Conservation (phyloP, 2,797 vertebrate genomes). For the Acrocephalus scirpaceus region DNA sequence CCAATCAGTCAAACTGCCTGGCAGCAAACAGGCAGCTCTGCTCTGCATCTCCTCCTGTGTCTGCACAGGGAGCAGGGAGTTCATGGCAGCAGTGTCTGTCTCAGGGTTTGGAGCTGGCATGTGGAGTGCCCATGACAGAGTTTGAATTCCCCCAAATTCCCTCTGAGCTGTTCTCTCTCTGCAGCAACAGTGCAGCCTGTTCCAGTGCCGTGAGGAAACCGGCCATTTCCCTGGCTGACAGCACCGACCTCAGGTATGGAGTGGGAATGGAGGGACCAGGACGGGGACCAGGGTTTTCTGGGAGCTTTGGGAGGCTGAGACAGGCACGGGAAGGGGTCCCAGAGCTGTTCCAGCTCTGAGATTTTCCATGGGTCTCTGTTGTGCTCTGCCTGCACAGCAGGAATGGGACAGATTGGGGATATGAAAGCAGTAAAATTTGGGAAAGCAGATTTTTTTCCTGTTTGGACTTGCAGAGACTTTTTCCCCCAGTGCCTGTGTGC, state of each 20-base stretch:
- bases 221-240: slow-evolving; percentile 96
- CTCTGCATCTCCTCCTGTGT: not conserved
- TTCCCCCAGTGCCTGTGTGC: not conserved
- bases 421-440: not conserved
- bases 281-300: rapidly evolving
- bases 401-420: rapidly evolving
- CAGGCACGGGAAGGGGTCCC: not conserved
- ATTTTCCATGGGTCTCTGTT: rapidly evolving
- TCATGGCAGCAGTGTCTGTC: not conserved
- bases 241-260: slow-evolving; percentile 90
- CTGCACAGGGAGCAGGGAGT: not conserved
- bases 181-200: slow-evolving; percentile 95
- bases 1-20: not conserved
- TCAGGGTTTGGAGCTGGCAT: not conserved
- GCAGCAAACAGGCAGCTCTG: not conserved
- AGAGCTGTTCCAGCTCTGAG: not conserved
- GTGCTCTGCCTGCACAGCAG: not conserved
- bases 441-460: not conserved
- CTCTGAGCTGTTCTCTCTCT: slow-evolving; percentile 2
- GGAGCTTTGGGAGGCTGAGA: not conserved
- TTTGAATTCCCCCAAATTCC: not conserved
- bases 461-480: not conserved
- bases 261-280: slow-evolving; percentile 68
- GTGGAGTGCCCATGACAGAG: rapidly evolving
- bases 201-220: slow-evolving; percentile 97